Evolutionary conservation across 1,140 invertebrate species (phyloP), one percentile per base, ranked within the genome.

Genomic region (Drosophila malerkotliana): DNA sequence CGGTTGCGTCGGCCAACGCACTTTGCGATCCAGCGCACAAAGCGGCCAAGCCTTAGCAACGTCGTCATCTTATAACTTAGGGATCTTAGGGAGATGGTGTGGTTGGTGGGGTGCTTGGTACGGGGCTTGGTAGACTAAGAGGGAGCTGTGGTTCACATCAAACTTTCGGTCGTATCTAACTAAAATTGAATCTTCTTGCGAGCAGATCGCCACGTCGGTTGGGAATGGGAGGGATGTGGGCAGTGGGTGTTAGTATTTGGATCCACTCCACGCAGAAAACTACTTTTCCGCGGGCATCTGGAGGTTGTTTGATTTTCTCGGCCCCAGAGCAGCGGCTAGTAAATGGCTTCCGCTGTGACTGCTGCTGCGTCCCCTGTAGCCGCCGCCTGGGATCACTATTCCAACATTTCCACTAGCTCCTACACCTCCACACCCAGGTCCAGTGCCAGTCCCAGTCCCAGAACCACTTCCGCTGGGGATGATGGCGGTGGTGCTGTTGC

Each of bases 21-120:
- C 68, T 71, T 75, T 55, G 62, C 79, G 69, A 79, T 68, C 62
- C 74, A 83, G 79, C 62, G 72, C 80, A 84, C 81, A 85, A 66
- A 72, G 72, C 32, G 59, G 64, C 73, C 73, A 63, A 24, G 39
- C 58, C 44, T 54, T 62, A 41, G 64, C 66, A 76, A 82, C 79
- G 68, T 81, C 62, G 80, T 84, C 80, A 84, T 62, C 62, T 84
- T 85, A 68, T 61, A 88, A 78, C 58, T 87, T 66, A 74, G 32
- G 67, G 49, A 30, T 59, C 52, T 53, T 64, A 21, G 44, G 18
- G 44, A 24, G 44, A 47, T 24, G 44, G 44, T 47, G 44, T 41
- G 39, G 12, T 41, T 4, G 39, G 39, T 41, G 12, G 34, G 9
- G 9, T 37, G 34, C 5, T 51, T 8, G 28, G 49, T 9, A 12